Base-by-base conservation (phyloP, 92 coral and sea anemone genomes). In the Phymanthus crucifer region DNA sequence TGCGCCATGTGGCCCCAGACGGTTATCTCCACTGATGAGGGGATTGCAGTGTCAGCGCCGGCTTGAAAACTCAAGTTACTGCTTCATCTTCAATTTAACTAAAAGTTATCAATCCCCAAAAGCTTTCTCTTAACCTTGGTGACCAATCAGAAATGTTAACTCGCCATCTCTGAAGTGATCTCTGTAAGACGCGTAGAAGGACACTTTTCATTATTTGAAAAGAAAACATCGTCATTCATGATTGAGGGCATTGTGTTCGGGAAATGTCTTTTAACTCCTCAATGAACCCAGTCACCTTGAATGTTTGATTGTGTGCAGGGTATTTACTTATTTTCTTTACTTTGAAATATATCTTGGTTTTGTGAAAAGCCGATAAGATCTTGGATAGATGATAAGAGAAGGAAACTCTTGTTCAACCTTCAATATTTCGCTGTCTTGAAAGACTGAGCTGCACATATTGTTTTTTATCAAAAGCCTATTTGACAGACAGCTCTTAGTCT, bases 401-500 rank as follows among this genome's bases (percentile, higher is more conserved):
- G 72, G 72, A 77, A 77, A 64, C 71, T 77, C 72, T 40, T 37
- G 81, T 77, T 72, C 57, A 58, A 77, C 81, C 81, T 57, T 37
- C 46, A 58, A 47, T 61, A 54, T 76, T 54, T 66, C 70, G 17
- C 27, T 32, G 80, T 76, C 71, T 61, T 64, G 72, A 64, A 64
- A 77, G 68, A 32, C 81, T 77, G 35, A 64, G 26, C 65, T 77
- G 72, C 54, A 77, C 46, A 48, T 77, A 37, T 52, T 74, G 86
- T 82, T 65, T 82, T 65, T 82, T 72, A 82, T 73, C 86, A 82
- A 75, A 74, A 82, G 45, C 26, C 85, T 23, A 9, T 12, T 52
- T 82, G 76, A 47, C 86, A 82, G 86, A 82, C 86, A 74, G 74
- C 74, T 40, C 71, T 74, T 73, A 32, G 57, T 61, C 32, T 61